These are phyloP conservation scores for Drosophila ananassae DNA, from an alignment of 1,140 invertebrate species.

Conservation along the genomic window DNA sequence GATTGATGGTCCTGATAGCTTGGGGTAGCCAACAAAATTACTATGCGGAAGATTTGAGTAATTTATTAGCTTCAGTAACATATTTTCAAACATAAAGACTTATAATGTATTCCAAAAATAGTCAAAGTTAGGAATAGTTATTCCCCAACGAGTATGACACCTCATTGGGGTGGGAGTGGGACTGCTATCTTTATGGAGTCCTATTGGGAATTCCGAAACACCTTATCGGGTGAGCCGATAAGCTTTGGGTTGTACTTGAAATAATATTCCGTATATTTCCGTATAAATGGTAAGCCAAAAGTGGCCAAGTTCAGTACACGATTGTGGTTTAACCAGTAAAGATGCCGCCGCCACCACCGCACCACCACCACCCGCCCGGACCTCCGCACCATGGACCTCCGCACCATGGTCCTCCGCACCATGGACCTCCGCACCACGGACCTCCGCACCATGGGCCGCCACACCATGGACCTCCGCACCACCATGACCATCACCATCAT, in stretches of 20 bases:
- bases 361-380: conserved; percentile 11
- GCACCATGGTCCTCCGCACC: conserved; percentile 33
- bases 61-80: background rate
- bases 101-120: conserved; percentile 11
- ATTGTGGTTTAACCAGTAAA: conserved; percentile 14
- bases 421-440: conserved; percentile 17
- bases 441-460: conserved; percentile 24
- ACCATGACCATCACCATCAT: conserved; percentile 25
- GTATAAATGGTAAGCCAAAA: conserved; percentile 27
- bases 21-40: background rate
- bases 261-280: conserved; percentile 8
- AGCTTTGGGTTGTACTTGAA: conserved; percentile 16
- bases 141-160: conserved; percentile 17
- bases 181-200: conserved; percentile 40
- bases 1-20: conserved; percentile 8
- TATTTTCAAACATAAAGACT: background rate
- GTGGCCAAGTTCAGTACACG: conserved; percentile 22
- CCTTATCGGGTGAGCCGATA: conserved; percentile 27
- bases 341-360: conserved; percentile 39
- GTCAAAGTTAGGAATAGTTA: background rate
- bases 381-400: conserved; percentile 24
- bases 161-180: background rate
- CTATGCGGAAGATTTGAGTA: background rate
- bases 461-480: conserved; percentile 5
- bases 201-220: conserved; percentile 28